Evolutionary conservation across 2,113 vertebrate species (phyloP), one percentile per base, ranked within the genome.

Genomic region (Tichodroma muraria): DNA sequence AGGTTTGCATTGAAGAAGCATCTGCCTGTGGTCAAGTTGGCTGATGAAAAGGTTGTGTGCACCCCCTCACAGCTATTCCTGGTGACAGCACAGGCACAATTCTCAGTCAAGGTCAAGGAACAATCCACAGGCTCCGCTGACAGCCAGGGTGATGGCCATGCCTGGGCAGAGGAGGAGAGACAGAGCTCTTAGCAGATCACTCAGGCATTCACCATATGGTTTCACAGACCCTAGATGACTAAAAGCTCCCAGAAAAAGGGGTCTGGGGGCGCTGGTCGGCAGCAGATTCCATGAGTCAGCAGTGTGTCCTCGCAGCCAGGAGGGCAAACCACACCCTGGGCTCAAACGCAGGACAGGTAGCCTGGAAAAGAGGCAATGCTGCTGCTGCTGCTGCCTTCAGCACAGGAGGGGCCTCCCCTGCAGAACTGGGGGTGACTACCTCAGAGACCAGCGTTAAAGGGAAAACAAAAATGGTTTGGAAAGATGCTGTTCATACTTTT

Each of bases 21-120:
- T 79, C 89, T 91, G 84, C 94, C 89, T 59, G 84, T 69, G 87
- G 89, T 92, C 93, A 91, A 59, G 87, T 12, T 14, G 0, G 1
- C 79, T 37, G 54, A 28, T 27, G 75, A 54, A 96, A 95, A 95
- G 87, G 71, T 93, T 91, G 68, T 40, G n/a, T 30, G 56, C 50
- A 59, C 17, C 60, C 78, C 45, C 89, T 90, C 76, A 59, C 13
- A 93, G 8, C 91, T 80, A 87, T 73, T 16, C 38, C 5, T 9
- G 70, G 28, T 89, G 91, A 89, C 91, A 96, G 93, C 78, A 61
- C 70, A 72, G 90, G 75, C 91, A 80, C 76, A 73, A 27, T 23
- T 42, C 85, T 54, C 76, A 63, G 49, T 47, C 79, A 35, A 60
- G 89, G 81, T 78, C 63, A 93, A 50, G 73, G 70, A 87, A 68